Evolutionary conservation across 92 coral and sea anemone species (phyloP).

Genomic region (Virgularia gustaviana): DNA sequence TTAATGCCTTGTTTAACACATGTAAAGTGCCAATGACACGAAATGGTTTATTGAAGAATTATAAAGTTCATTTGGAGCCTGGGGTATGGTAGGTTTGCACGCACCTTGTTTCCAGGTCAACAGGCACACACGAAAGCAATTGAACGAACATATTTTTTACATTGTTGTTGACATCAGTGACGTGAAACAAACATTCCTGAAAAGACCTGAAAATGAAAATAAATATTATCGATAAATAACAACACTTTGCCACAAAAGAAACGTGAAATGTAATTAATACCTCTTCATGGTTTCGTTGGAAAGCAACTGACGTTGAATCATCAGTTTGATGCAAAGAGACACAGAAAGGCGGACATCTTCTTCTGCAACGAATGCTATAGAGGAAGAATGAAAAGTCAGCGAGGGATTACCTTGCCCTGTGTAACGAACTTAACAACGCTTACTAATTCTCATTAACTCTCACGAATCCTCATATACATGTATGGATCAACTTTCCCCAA

Average conservation of each 20-base stretch:
- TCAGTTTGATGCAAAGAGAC: conserved; percentile 75
- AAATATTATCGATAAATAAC: not conserved
- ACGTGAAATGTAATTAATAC: conserved; percentile 36
- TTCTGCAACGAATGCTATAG: conserved; percentile 66
- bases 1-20: too few relatives aligned
- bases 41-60: too few relatives aligned
- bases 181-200: conserved; percentile 73
- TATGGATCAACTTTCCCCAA: too few relatives aligned
- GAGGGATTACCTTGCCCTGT: too few relatives aligned
- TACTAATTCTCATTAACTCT: too few relatives aligned
- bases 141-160: conserved; percentile 58
- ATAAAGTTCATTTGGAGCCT: too few relatives aligned
- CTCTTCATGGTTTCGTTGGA: conserved; percentile 64
- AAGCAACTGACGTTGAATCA: conserved; percentile 68
- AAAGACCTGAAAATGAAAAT: conserved; percentile 52
- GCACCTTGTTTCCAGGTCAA: conserved; percentile 79
- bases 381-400: not conserved
- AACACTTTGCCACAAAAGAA: not conserved
- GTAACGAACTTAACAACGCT: too few relatives aligned
- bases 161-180: conserved; percentile 70
- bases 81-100: too few relatives aligned
- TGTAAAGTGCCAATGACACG: too few relatives aligned
- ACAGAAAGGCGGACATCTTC: conserved; percentile 62
- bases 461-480: too few relatives aligned
- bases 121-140: conserved; percentile 70